A percentile compares a stretch with the other conserved stretches of the same genome.
phyloP scores from a whole-genome alignment of 2,888 invertebrate genomes.

The Silvanus unidentatus region DNA sequence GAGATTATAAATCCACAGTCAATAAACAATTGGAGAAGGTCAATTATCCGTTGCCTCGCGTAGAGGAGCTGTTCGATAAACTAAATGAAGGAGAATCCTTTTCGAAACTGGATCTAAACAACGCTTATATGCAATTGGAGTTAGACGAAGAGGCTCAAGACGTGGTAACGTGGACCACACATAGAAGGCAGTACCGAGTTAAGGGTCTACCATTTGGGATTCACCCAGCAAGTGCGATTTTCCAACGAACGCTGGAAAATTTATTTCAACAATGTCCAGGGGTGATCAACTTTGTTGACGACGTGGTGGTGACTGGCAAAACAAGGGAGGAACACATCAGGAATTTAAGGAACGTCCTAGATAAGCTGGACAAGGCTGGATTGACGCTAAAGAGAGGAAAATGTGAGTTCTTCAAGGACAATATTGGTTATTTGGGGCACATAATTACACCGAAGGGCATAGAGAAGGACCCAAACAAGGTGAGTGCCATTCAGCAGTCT shows the following conservation, averaged over 20 bases:
- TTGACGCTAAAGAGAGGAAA: slow-evolving; percentile 29
- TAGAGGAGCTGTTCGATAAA: slow-evolving; percentile 2
- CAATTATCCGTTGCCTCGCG: slow-evolving; percentile 3
- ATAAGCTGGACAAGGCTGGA: slow-evolving; percentile 22
- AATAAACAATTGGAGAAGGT: slow-evolving; percentile 2
- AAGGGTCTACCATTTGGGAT: background rate
- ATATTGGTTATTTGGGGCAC: slow-evolving; percentile 32
- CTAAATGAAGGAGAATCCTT: background rate
- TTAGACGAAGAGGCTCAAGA: slow-evolving; percentile 5
- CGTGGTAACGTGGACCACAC: background rate
- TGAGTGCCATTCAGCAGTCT: slow-evolving; percentile 17
- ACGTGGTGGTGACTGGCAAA: slow-evolving; percentile 32
- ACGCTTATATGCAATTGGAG: slow-evolving; percentile 7
- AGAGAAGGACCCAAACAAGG: slow-evolving; percentile 11
- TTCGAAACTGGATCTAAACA: slow-evolving; percentile 4
- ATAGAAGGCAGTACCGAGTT: background rate
- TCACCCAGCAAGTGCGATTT: slow-evolving; percentile 22
- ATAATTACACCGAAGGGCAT: slow-evolving; percentile 15
- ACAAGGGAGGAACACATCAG: slow-evolving; percentile 21
- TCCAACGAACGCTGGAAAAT: slow-evolving; percentile 32
- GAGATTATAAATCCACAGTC: slow-evolving; percentile 2
- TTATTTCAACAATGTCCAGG: slow-evolving; percentile 27
- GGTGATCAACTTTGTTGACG: slow-evolving; percentile 31
- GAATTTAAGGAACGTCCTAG: slow-evolving; percentile 25
- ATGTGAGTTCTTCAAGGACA: slow-evolving; percentile 31